Evolutionary conservation across 2,797 vertebrate genomes (phyloP), one percentile per base, ranked within the genome.

Genomic region (Eupleurogrammus muticus): DNA sequence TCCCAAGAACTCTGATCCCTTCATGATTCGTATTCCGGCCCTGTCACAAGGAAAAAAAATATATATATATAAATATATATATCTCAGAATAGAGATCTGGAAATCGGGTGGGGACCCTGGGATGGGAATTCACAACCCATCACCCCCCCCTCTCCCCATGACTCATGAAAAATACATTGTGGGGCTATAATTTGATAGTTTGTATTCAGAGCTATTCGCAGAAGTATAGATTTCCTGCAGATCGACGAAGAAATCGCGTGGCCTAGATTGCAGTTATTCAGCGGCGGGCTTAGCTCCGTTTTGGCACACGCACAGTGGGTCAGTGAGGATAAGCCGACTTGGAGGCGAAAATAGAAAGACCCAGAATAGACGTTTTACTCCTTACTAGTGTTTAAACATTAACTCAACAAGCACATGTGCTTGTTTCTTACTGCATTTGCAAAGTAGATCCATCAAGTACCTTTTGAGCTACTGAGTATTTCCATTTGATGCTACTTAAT

Each of bases 101-200:
- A 75, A 78, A 44, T 44, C 48, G 24, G 34, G 17, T 44, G 13
- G 19, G 28, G 47, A 54, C 50, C 68, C 19, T n/a, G 73, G 47
- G 47, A 28, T 28, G 51, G 73, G 75, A 81, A 83, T 80, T 75
- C 58, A 48, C 65, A 55, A 66, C 82, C 73, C 55, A 48, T 77
- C 72, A 68, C 58, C 65, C 55, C 28, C 19, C 5, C 75, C 72
- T 70, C 58, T 63, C 55, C 28, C 19, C 5, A 60, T 57, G 40
- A 28, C 68, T 87, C 81, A 82, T 88, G 80, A 85, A 89, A 87
- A 83, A 85, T 82, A 69, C 70, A 83, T 88, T 67, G 70, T 61
- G 10, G 3, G 28, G 21, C n/a, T 63, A 63, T 84, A 79, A 80
- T 80, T 72, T 79, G 19, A 79, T 80, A 57, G 74, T 84, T 83